Evolutionary conservation across 2,113 vertebrate genomes (phyloP).

Genomic region (Diglossa brunneiventris): DNA sequence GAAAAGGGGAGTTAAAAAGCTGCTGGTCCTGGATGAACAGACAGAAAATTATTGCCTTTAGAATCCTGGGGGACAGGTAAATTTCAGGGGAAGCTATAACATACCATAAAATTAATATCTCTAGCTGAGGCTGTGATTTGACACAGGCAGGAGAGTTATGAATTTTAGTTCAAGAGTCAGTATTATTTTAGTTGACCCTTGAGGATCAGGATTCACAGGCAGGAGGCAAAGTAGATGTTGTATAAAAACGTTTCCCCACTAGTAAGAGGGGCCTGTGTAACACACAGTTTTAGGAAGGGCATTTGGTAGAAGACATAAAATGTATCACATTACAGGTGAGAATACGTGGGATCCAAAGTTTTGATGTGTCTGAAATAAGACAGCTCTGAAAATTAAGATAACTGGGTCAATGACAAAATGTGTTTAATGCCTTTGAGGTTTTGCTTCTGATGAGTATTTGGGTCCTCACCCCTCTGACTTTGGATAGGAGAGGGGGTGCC

Average conservation of each 20-base stretch:
- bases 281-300: background rate
- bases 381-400: constrained; percentile 14
- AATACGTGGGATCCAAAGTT: constrained; percentile 35
- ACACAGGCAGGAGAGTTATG: constrained; percentile 43
- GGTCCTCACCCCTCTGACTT: background rate
- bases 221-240: constrained; percentile 5
- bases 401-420: constrained; percentile 11
- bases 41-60: background rate
- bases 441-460: background rate
- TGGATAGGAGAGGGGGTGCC: background rate
- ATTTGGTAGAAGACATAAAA: background rate
- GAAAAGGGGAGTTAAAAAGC: background rate
- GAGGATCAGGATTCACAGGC: constrained; percentile 40
- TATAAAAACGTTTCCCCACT: background rate
- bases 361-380: background rate
- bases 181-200: constrained; percentile 42
- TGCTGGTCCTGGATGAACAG: background rate
- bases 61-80: constrained; percentile 29
- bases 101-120: background rate
- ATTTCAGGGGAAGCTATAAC: constrained; percentile 12
- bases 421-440: background rate
- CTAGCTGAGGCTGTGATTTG: constrained; percentile 8
- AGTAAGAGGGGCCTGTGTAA: background rate
- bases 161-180: constrained; percentile 34
- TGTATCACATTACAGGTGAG: constrained; percentile 54